Conservation (phyloP, 2,113 vertebrate genomes). For the Ariopsis seemanni region DNA sequence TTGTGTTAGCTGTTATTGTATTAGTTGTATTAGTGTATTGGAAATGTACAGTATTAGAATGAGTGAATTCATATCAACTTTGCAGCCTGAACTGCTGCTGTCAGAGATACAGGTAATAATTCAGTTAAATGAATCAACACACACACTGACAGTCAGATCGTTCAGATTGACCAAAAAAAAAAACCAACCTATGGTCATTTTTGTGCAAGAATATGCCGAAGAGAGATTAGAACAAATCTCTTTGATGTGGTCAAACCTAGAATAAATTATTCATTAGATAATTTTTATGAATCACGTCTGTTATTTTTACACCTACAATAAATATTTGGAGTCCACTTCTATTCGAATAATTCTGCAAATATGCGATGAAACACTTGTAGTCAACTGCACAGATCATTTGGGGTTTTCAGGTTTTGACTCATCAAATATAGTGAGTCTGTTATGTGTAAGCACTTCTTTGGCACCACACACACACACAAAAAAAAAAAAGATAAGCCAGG, state of each 20-base stretch:
- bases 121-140: not conserved
- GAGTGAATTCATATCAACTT: not conserved
- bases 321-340: not conserved
- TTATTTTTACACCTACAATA: not conserved
- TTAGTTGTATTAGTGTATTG: no score
- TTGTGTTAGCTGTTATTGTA: not conserved
- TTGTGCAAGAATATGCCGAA: not conserved
- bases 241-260: not conserved
- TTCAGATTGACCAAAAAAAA: not conserved
- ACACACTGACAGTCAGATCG: no score
- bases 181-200: not conserved
- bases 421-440: slow-evolving; percentile 10
- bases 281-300: slow-evolving; percentile 10
- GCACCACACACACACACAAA: not conserved
- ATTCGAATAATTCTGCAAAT: slow-evolving; percentile 7
- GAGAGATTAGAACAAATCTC: not conserved
- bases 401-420: slow-evolving; percentile 39
- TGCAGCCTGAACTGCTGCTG: not conserved
- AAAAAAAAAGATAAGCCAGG: slow-evolving; percentile 1
- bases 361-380: not conserved
- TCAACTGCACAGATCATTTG: not conserved
- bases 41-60: not conserved
- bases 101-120: not conserved
- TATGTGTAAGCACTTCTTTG: not conserved
- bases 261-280: not conserved